Conservation (phyloP, 2,888 invertebrate genomes). For the Brassicogethes aeneus region DNA sequence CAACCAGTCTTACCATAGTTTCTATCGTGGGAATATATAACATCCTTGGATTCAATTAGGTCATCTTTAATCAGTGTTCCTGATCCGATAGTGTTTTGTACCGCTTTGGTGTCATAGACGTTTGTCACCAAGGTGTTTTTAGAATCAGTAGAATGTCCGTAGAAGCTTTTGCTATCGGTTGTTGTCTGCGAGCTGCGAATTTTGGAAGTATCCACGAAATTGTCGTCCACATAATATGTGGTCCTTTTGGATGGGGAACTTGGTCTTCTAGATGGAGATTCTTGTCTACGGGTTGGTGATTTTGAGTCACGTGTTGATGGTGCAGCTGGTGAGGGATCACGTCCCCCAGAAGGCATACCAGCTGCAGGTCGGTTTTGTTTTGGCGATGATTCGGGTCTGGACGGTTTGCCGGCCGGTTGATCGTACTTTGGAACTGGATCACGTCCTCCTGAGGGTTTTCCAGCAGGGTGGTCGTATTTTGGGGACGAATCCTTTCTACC, state of each 20-base stretch:
- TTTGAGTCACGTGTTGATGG: neutral
- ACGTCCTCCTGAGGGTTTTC: neutral
- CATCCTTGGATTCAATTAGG: slow-evolving; percentile 38
- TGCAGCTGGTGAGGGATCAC: neutral
- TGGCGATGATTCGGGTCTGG: too few species aligned
- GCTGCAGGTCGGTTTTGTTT: slow-evolving; percentile 6
- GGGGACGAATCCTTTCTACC: neutral
- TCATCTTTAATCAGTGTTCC: slow-evolving; percentile 44
- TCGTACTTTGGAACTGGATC: neutral
- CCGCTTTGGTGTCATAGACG: slow-evolving; percentile 31
- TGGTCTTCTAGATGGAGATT: neutral
- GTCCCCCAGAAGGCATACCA: neutral
- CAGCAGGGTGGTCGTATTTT: neutral
- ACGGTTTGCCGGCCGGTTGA: neutral
- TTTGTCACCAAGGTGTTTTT: slow-evolving; percentile 26
- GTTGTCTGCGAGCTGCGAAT: slow-evolving; percentile 23
- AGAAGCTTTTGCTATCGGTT: slow-evolving; percentile 24
- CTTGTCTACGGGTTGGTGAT: neutral
- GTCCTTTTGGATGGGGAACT: slow-evolving; percentile 5
- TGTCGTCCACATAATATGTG: slow-evolving; percentile 13
- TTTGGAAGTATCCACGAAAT: slow-evolving; percentile 25
- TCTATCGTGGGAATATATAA: slow-evolving; percentile 34
- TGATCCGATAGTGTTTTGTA: slow-evolving; percentile 34
- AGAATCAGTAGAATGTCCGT: slow-evolving; percentile 23
- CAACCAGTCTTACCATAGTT: slow-evolving; percentile 36